Conservation (phyloP, 2,113 vertebrate species). For the Theristicus caerulescens region DNA sequence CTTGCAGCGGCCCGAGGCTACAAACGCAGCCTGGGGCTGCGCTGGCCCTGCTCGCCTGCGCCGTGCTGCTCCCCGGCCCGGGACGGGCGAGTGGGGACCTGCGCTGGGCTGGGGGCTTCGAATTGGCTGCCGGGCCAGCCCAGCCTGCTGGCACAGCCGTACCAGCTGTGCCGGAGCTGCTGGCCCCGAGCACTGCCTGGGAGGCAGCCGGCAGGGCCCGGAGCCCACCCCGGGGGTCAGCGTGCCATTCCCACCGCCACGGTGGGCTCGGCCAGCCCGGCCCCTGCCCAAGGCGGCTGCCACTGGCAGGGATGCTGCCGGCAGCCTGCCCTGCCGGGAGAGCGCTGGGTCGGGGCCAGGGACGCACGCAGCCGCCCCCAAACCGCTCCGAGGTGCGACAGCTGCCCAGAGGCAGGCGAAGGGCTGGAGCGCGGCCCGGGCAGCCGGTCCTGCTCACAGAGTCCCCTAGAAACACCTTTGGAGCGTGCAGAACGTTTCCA, state of each 20-base stretch:
- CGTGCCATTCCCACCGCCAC: not conserved
- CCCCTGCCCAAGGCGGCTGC: not conserved
- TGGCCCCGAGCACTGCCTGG: not conserved
- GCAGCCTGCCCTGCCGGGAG: not conserved
- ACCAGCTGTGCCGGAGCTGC: not conserved
- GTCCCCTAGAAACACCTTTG: not conserved
- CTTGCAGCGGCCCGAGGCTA: too few species aligned
- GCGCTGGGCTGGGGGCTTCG: not conserved
- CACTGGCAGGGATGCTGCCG: accelerated
- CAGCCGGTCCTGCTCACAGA: not conserved
- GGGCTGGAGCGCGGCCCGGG: not conserved
- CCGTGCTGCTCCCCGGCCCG: too few species aligned
- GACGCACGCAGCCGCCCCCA: accelerated
- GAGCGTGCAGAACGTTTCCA: not conserved
- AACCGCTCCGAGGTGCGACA: accelerated
- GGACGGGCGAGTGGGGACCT: not conserved
- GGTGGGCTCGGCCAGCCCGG: not conserved
- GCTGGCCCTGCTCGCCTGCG: accelerated
- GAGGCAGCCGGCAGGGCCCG: not conserved
- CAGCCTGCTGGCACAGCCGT: not conserved
- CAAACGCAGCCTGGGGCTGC: not conserved
- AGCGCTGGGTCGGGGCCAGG: not conserved
- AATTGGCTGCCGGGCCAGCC: not conserved
- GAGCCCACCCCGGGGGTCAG: not conserved
- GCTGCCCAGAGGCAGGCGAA: not conserved